Conservation (phyloP, 2,888 invertebrate genomes). For the Parasteatoda lunata region DNA sequence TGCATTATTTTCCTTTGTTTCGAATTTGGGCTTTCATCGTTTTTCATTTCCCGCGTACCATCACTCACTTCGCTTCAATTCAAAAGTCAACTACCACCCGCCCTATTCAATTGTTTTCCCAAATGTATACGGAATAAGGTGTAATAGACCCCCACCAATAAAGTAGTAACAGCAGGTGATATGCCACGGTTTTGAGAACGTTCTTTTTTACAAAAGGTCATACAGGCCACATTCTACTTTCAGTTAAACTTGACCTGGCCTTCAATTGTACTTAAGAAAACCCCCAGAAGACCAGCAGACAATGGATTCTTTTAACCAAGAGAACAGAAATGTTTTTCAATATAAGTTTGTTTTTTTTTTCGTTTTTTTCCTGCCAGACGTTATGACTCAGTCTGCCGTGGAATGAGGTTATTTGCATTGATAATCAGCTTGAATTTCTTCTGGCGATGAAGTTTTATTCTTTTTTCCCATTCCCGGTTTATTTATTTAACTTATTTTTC, state of each 20-base stretch:
- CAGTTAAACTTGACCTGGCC: constrained; percentile 3
- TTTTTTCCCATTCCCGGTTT: neutral
- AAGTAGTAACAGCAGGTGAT: neutral
- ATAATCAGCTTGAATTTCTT: neutral
- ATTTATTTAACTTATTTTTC: neutral
- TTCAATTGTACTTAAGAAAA: neutral
- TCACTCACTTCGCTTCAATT: too few relatives aligned
- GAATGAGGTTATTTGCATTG: constrained; percentile 5
- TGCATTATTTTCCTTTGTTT: too few relatives aligned
- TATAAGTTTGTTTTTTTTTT: neutral
- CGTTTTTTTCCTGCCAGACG: neutral
- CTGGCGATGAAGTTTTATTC: neutral
- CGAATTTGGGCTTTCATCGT: too few relatives aligned
- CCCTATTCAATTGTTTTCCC: neutral
- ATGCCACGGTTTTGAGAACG: neutral
- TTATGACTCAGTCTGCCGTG: neutral
- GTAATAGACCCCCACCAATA: neutral
- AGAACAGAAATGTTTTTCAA: neutral
- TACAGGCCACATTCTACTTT: neutral
- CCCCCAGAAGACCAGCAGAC: neutral
- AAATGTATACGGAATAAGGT: neutral
- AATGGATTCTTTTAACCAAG: neutral
- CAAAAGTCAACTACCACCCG: neutral
- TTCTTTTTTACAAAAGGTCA: neutral
- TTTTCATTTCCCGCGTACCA: too few relatives aligned